phyloP scores from a whole-genome alignment of 2,797 vertebrate genomes.

The Sebastes elongatus region DNA sequence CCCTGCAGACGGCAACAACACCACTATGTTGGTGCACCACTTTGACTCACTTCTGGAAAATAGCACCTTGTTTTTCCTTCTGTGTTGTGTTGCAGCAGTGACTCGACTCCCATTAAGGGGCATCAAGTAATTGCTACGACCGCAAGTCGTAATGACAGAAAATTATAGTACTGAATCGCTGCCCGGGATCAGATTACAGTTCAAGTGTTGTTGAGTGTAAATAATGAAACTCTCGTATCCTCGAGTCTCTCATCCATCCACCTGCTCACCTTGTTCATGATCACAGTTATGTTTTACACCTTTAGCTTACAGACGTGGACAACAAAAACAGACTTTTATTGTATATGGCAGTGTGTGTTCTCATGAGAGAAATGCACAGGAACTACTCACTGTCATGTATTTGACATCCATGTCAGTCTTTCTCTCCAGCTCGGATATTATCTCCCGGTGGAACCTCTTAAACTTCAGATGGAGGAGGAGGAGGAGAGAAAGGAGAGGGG shows the following conservation, averaged over 20 bases:
- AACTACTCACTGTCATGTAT: conserved; percentile 94
- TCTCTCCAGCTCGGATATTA: conserved; percentile 92
- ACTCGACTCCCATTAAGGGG: background rate
- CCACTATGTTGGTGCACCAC: too few species aligned
- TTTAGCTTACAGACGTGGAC: background rate
- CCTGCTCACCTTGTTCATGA: background rate
- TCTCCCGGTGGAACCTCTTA: conserved; percentile 94
- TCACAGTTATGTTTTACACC: background rate
- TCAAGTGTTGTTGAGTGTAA: background rate
- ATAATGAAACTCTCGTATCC: background rate
- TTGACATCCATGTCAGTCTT: conserved; percentile 97
- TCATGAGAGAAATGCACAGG: background rate
- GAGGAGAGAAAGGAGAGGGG: background rate
- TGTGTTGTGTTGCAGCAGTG: background rate
- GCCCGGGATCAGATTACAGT: background rate
- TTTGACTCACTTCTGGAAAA: background rate
- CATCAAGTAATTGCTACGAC: conserved; percentile 1
- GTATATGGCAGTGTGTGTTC: background rate
- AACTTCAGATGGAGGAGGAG: conserved; percentile 81
- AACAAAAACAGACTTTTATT: background rate
- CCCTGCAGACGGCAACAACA: background rate
- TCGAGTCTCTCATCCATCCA: background rate
- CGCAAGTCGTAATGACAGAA: background rate
- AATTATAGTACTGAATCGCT: conserved; percentile 11
- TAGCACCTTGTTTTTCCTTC: background rate